Percentiles rank a stretch among this genome's conserved stretches.
Conservation (phyloP, 2,888 invertebrate species). For the Mimachlamys varia region DNA sequence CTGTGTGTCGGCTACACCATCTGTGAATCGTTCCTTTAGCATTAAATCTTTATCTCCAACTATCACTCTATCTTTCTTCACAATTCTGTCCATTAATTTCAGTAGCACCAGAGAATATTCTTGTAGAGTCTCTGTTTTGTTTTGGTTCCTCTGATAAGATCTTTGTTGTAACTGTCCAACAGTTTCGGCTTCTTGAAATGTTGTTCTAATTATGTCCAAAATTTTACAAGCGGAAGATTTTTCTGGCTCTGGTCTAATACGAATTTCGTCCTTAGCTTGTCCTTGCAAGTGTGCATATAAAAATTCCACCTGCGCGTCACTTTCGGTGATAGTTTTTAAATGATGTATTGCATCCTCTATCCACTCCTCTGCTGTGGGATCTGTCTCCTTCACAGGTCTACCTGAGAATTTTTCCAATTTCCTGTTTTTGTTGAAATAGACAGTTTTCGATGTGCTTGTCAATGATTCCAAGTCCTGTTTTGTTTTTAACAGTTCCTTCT, state of each 20-base stretch:
- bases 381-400: slow-evolving; percentile 24
- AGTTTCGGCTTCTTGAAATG: slow-evolving; percentile 46
- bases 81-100: slow-evolving; percentile 45
- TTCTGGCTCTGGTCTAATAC: slow-evolving; percentile 35
- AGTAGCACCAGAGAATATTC: slow-evolving; percentile 45
- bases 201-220: slow-evolving; percentile 23
- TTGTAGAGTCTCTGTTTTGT: slow-evolving; percentile 45
- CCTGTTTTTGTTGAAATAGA: slow-evolving; percentile 42
- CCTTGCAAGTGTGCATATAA: slow-evolving; percentile 42
- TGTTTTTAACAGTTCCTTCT: neutral
- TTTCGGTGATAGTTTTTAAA: slow-evolving; percentile 38
- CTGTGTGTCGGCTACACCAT: slow-evolving; percentile 46
- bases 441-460: neutral
- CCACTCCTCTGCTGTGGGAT: slow-evolving; percentile 43
- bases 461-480: neutral
- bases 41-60: slow-evolving; percentile 44
- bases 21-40: slow-evolving; percentile 45
- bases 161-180: slow-evolving; percentile 47
- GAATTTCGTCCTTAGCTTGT: slow-evolving; percentile 44
- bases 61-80: slow-evolving; percentile 28
- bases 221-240: slow-evolving; percentile 48
- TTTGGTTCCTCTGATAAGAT: slow-evolving; percentile 46
- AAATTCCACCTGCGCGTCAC: slow-evolving; percentile 45
- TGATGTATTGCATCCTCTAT: slow-evolving; percentile 43
- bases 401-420: slow-evolving; percentile 47